Evolutionary conservation across 2,113 vertebrate genomes (phyloP).

Genomic region (Salvelinus fontinalis): DNA sequence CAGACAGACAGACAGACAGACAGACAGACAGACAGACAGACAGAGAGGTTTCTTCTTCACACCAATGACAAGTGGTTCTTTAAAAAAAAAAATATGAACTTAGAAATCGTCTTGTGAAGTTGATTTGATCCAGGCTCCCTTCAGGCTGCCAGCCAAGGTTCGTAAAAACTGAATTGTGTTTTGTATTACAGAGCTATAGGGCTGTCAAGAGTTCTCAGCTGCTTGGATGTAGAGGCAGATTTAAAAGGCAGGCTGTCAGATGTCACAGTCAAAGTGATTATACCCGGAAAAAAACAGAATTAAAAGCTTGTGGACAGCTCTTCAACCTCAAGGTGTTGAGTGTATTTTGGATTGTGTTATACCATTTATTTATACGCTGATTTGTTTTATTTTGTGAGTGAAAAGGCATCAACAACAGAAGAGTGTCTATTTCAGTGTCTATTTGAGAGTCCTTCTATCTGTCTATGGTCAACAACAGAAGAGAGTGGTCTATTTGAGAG

Average conservation of each 20-base stretch:
- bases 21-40: too few species aligned
- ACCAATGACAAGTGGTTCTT: neutral
- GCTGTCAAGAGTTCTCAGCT: neutral
- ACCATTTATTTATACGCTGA: neutral
- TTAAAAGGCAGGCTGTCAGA: conserved; percentile 19
- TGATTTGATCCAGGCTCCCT: neutral
- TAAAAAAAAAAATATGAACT: neutral
- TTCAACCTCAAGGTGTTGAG: neutral
- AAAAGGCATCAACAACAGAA: too few species aligned
- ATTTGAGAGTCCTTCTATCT: too few species aligned
- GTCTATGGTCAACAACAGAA: too few species aligned
- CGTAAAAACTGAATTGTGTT: neutral
- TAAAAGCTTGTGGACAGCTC: too few species aligned
- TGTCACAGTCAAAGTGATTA: conserved; percentile 19
- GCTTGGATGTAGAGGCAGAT: neutral
- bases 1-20: rapidly evolving
- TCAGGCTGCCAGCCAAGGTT: neutral
- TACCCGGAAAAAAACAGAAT: neutral
- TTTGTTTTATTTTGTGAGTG: neutral
- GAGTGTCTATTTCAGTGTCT: too few species aligned
- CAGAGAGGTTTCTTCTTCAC: too few species aligned
- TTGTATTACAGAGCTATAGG: too few species aligned
- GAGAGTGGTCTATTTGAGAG: too few species aligned
- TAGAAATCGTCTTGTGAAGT: neutral
- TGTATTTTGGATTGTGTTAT: neutral